These are phyloP conservation scores for Ophiodon elongatus DNA, from an alignment of 2,113 vertebrate species.

Conservation along the genomic window DNA sequence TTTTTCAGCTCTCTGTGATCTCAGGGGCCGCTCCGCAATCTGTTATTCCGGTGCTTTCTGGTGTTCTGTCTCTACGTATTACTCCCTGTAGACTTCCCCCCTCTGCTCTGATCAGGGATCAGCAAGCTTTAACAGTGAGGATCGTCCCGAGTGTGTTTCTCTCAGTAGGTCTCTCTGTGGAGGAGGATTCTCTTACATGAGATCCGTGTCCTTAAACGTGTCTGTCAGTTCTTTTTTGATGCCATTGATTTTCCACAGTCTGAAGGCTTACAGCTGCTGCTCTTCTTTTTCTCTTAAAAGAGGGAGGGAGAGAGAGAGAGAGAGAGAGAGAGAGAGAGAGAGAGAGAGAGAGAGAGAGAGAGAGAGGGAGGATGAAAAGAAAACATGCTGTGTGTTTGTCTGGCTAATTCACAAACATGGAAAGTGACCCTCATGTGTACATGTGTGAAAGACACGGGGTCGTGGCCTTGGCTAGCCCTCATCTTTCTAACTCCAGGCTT, in stretches of 20 bases:
- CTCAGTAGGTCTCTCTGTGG: constrained; percentile 84
- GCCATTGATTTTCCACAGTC: constrained; percentile 89
- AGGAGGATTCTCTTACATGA: constrained; percentile 83
- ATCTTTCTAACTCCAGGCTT: constrained; percentile 23
- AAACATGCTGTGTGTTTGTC: constrained; percentile 16
- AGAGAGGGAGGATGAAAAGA: neutral
- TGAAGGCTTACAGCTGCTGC: constrained; percentile 73
- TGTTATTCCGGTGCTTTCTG: constrained; percentile 56
- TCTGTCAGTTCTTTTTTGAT: constrained; percentile 89
- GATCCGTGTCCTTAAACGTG: constrained; percentile 84
- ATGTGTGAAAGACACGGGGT: constrained; percentile 50
- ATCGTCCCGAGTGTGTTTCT: constrained; percentile 66
- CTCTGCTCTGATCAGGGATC: constrained; percentile 75
- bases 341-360: neutral
- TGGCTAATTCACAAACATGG: constrained; percentile 44
- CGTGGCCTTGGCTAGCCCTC: constrained; percentile 33
- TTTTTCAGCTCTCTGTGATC: constrained; percentile 49
- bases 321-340: neutral
- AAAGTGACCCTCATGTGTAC: constrained; percentile 44
- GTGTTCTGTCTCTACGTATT: constrained; percentile 65
- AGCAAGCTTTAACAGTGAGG: constrained; percentile 66
- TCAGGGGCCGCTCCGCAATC: constrained; percentile 47
- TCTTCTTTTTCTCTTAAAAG: constrained; percentile 5
- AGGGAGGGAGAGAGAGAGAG: neutral
- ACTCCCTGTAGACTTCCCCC: constrained; percentile 69